Percentiles rank a stretch among this genome's conserved stretches.
phyloP scores from a whole-genome alignment of 2,797 vertebrate genomes.

The Agapornis canus region DNA sequence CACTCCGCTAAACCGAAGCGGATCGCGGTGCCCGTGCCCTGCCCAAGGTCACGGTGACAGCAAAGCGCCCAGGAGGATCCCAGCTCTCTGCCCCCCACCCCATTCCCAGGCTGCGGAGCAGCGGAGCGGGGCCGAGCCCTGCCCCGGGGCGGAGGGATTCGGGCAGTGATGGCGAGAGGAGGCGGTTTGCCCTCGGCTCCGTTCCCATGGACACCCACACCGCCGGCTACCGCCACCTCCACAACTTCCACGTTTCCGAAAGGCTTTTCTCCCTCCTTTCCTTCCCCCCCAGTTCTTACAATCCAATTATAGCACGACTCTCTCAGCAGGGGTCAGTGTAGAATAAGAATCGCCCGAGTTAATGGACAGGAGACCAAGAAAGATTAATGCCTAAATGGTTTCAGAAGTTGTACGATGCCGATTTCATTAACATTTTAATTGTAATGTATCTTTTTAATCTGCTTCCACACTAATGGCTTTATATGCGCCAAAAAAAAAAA shows the following conservation, averaged over 20 bases:
- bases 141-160: rapidly evolving
- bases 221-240: background rate
- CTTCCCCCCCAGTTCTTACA: slow-evolving; percentile 47
- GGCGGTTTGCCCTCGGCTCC: rapidly evolving
- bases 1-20: background rate
- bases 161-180: rapidly evolving
- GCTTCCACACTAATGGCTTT: slow-evolving; percentile 74
- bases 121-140: rapidly evolving
- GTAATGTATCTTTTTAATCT: slow-evolving; percentile 82
- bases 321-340: slow-evolving; percentile 80
- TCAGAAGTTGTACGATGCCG: slow-evolving; percentile 72
- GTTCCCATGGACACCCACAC: rapidly evolving
- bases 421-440: slow-evolving; percentile 84
- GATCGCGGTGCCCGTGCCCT: background rate
- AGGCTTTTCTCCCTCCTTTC: background rate
- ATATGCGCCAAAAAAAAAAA: slow-evolving; percentile 38
- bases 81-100: background rate
- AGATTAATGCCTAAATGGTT: slow-evolving; percentile 73
- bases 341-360: slow-evolving; percentile 71
- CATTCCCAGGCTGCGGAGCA: background rate
- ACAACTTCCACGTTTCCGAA: slow-evolving; percentile 42
- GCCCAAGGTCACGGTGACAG: slow-evolving; percentile 30
- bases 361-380: slow-evolving; percentile 62
- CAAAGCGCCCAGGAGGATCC: background rate
- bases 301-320: slow-evolving; percentile 75